These are phyloP conservation scores for Drosophila conformis DNA, from an alignment of 2,888 invertebrate species.

Conservation along the genomic window DNA sequence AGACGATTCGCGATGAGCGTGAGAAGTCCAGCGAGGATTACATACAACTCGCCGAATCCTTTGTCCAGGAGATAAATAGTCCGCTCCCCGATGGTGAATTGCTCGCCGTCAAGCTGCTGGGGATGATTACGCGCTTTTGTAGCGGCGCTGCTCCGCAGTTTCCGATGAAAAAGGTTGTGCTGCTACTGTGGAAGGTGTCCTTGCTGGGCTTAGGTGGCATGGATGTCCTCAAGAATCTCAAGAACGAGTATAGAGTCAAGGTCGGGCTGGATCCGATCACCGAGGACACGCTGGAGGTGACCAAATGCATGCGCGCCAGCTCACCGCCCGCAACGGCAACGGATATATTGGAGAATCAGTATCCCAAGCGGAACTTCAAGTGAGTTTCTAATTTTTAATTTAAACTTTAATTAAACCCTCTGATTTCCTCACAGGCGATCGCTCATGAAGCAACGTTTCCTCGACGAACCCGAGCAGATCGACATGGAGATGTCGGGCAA, in stretches of 20 bases:
- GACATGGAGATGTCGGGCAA: constrained; percentile 89
- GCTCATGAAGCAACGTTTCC: constrained; percentile 95
- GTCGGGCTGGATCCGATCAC: constrained; percentile 91
- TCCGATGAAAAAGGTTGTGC: constrained; percentile 98
- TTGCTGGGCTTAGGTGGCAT: constrained; percentile 97
- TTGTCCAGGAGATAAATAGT: constrained; percentile 87
- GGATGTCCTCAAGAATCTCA: constrained; percentile 91
- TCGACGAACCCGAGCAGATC: constrained; percentile 92
- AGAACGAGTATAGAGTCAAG: constrained; percentile 89
- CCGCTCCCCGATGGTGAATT: constrained; percentile 90
- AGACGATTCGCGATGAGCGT: constrained; percentile 93
- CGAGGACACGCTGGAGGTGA: constrained; percentile 98
- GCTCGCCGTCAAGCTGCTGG: constrained; percentile 94
- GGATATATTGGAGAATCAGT: constrained; percentile 94
- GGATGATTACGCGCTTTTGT: constrained; percentile 98
- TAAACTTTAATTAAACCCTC: not conserved
- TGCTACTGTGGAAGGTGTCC: constrained; percentile 97
- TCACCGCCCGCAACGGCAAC: constrained; percentile 97
- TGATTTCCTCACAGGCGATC: constrained; percentile 79
- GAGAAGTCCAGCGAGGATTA: constrained; percentile 85
- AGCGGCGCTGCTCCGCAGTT: constrained; percentile 98
- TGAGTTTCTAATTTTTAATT: constrained; percentile 82
- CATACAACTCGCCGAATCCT: constrained; percentile 86
- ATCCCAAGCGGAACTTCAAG: constrained; percentile 90
- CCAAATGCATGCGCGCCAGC: constrained; percentile 96